These are phyloP conservation scores for Zeuzera pyrina DNA, from an alignment of 2,888 invertebrate species.

Conservation along the genomic window DNA sequence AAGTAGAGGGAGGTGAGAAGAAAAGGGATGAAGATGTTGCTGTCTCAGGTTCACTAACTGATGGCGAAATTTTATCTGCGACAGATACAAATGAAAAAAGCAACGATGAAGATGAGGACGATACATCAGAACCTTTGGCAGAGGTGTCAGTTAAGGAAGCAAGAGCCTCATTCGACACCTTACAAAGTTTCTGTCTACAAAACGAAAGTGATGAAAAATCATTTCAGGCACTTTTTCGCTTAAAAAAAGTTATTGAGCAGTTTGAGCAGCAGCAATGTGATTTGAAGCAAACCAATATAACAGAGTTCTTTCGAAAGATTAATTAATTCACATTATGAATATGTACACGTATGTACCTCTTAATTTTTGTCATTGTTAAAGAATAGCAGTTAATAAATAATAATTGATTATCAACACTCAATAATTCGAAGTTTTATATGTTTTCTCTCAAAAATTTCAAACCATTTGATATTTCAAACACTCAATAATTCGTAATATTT, in stretches of 20 bases:
- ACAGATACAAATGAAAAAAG: conserved; percentile 14
- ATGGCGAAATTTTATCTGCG: conserved; percentile 15
- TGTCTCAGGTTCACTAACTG: conserved; percentile 18
- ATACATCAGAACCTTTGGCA: conserved; percentile 17
- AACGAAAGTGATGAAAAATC: conserved; percentile 20
- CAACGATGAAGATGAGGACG: conserved; percentile 14
- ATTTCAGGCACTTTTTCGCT: conserved; percentile 18
- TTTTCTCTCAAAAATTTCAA: conserved; percentile 11
- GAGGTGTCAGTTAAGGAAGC: conserved; percentile 21
- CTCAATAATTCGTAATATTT: conserved; percentile 17
- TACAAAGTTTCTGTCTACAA: conserved; percentile 20
- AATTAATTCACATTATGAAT: too few species aligned
- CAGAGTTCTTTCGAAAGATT: too few species aligned
- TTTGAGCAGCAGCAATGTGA: too few species aligned
- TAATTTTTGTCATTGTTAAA: too few species aligned
- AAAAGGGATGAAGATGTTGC: conserved; percentile 12
- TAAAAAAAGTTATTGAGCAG: too few species aligned
- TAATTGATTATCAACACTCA: too few species aligned
- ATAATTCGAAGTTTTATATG: too few species aligned
- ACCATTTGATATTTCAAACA: conserved; percentile 15
- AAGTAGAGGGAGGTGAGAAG: conserved; percentile 9
- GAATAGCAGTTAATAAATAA: too few species aligned
- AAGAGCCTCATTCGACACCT: conserved; percentile 17
- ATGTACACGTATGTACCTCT: neutral
- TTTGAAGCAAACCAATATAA: too few species aligned